These are phyloP conservation scores for Acrobasis repandana DNA, from an alignment of 2,888 invertebrate genomes.

Conservation along the genomic window DNA sequence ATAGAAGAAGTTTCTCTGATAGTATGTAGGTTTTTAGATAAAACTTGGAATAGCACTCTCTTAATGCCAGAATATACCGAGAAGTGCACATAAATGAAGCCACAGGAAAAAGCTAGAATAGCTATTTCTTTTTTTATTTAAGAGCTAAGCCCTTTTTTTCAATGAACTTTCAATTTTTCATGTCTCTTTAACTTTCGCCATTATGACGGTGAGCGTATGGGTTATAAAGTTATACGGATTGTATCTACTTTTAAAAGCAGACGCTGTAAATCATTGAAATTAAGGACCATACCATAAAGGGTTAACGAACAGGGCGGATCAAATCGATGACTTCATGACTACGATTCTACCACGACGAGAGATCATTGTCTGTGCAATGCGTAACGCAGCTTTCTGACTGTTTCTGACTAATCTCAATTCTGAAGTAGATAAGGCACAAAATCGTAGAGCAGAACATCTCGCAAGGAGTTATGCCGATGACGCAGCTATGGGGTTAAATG, in stretches of 20 bases:
- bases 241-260: neutral
- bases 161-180: too few species aligned
- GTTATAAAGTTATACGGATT: too few species aligned
- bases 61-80: too few species aligned
- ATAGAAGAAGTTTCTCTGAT: too few species aligned
- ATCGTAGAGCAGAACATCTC: neutral
- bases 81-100: too few species aligned
- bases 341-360: slow-evolving; percentile 4
- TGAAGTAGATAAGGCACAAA: neutral
- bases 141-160: too few species aligned
- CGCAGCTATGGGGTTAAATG: slow-evolving; percentile 42
- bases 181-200: too few species aligned
- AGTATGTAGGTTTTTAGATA: too few species aligned
- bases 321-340: slow-evolving; percentile 11
- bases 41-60: too few species aligned
- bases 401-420: neutral
- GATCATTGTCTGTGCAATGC: slow-evolving; percentile 3
- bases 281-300: slow-evolving; percentile 1
- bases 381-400: neutral
- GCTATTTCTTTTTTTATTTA: too few species aligned
- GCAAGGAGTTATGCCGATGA: slow-evolving; percentile 5
- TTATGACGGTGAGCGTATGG: too few species aligned
- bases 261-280: neutral
- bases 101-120: too few species aligned
- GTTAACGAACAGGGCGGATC: slow-evolving; percentile 14